Evolutionary conservation across 2,113 vertebrate species (phyloP).

Genomic region (Hippocampus guttulatus): DNA sequence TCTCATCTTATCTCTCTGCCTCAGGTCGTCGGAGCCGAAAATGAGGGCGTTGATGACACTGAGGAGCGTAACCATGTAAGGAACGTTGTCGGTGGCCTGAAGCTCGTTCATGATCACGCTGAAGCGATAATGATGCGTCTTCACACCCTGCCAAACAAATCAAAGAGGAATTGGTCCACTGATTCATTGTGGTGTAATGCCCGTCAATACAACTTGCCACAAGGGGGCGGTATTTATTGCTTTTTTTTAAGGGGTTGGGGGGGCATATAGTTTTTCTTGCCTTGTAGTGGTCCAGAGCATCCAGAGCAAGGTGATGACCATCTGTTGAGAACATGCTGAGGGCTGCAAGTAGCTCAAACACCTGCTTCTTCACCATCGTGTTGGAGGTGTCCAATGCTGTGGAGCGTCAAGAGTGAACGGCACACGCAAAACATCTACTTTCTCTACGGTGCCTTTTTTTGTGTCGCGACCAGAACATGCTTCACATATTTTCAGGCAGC

Average conservation of each 20-base stretch:
- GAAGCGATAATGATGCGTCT: conserved; percentile 94
- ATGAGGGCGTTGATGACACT: conserved; percentile 93
- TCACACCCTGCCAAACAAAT: conserved; percentile 74
- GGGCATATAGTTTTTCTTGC: conserved; percentile 60
- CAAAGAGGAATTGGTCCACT: conserved; percentile 3
- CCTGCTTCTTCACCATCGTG: conserved; percentile 97
- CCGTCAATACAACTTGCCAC: conserved; percentile 12
- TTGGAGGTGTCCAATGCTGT: conserved; percentile 95
- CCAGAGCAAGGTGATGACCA: conserved; percentile 84
- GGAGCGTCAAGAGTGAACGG: conserved; percentile 13
- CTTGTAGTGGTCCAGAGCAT: conserved; percentile 96
- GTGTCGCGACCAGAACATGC: neutral
- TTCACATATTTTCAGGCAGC: conserved; percentile 11
- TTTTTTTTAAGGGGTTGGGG: neutral
- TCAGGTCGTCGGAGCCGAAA: conserved; percentile 84
- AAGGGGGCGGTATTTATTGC: conserved; percentile 23
- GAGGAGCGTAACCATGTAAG: conserved; percentile 89
- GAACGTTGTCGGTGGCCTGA: conserved; percentile 83
- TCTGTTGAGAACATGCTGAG: conserved; percentile 89
- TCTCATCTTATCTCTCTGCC: conserved; percentile 81
- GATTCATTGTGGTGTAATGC: neutral
- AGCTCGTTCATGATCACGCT: conserved; percentile 92
- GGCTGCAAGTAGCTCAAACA: conserved; percentile 93
- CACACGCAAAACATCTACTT: neutral
- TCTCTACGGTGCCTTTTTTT: neutral